phyloP scores from a whole-genome alignment of 2,888 invertebrate genomes.

The Hyposoter dolosus region DNA sequence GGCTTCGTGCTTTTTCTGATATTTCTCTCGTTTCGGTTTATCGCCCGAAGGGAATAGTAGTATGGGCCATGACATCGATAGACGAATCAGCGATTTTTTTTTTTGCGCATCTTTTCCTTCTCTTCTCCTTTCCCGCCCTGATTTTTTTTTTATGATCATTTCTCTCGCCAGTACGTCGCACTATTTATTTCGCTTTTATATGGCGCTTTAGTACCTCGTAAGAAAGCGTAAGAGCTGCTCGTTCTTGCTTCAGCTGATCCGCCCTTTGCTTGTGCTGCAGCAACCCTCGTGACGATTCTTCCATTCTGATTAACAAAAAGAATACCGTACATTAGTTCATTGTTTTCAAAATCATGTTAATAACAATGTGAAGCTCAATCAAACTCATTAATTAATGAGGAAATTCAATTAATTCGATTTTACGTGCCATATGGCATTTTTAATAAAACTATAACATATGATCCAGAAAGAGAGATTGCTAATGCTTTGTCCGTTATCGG shows the following conservation, averaged over 20 bases:
- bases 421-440: background rate
- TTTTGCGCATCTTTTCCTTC: background rate
- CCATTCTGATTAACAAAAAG: slow-evolving; percentile 87
- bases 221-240: slow-evolving; percentile 89
- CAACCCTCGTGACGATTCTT: slow-evolving; percentile 91
- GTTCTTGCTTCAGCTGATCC: slow-evolving; percentile 91
- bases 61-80: slow-evolving; percentile 32
- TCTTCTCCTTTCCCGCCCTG: slow-evolving; percentile 26
- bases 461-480: no score
- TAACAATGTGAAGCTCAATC: background rate
- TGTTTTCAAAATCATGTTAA: background rate
- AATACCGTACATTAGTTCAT: slow-evolving; percentile 23
- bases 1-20: slow-evolving; percentile 54
- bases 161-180: slow-evolving; percentile 25
- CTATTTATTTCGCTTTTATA: slow-evolving; percentile 37
- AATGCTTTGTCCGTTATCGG: no score
- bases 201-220: slow-evolving; percentile 87
- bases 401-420: background rate
- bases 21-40: slow-evolving; percentile 56
- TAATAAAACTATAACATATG: no score
- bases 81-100: slow-evolving; percentile 66
- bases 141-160: slow-evolving; percentile 49
- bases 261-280: slow-evolving; percentile 91
- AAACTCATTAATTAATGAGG: background rate
- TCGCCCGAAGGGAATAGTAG: slow-evolving; percentile 43